These are phyloP conservation scores for Colostygia pectinataria DNA, from an alignment of 2,888 invertebrate genomes.

Conservation along the genomic window DNA sequence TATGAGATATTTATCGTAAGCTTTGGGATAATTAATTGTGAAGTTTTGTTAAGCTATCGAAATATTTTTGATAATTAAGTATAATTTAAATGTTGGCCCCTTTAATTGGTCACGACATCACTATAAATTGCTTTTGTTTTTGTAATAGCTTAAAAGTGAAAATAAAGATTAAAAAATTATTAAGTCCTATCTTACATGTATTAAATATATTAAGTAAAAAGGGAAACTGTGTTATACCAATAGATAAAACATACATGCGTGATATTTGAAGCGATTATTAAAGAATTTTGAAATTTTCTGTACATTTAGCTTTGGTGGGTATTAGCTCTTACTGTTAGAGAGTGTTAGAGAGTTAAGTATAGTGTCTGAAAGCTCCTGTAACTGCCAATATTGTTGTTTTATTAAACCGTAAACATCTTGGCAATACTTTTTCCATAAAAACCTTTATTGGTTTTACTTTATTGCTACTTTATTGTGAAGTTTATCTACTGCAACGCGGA, in stretches of 20 bases:
- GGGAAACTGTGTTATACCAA: too few species aligned
- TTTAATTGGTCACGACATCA: conserved; percentile 10
- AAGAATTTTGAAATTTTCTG: too few species aligned
- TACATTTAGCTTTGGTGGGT: too few species aligned
- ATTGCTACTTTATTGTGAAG: conserved; percentile 46
- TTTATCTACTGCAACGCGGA: conserved; percentile 16
- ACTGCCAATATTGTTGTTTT: conserved; percentile 34
- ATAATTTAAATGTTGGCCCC: conserved; percentile 8
- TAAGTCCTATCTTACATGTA: too few species aligned
- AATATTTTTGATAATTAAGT: conserved; percentile 9
- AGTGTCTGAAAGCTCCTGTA: conserved; percentile 20
- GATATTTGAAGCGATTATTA: too few species aligned
- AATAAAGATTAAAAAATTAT: not conserved
- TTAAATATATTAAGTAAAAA: too few species aligned
- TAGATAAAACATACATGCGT: too few species aligned
- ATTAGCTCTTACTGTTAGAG: too few species aligned
- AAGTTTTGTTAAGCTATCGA: conserved; percentile 19
- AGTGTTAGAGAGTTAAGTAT: too few species aligned
- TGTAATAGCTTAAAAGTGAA: too few species aligned
- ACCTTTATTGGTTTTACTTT: conserved; percentile 63
- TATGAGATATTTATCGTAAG: conserved; percentile 16
- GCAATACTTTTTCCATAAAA: conserved; percentile 67
- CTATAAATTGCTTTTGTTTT: not conserved
- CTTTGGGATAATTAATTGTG: conserved; percentile 1
- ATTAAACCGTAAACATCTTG: conserved; percentile 39